Percentiles rank a stretch among this genome's conserved stretches.
These are phyloP conservation scores for Pyrgilauda ruficollis DNA, from an alignment of 2,113 vertebrate genomes.

Conservation along the genomic window DNA sequence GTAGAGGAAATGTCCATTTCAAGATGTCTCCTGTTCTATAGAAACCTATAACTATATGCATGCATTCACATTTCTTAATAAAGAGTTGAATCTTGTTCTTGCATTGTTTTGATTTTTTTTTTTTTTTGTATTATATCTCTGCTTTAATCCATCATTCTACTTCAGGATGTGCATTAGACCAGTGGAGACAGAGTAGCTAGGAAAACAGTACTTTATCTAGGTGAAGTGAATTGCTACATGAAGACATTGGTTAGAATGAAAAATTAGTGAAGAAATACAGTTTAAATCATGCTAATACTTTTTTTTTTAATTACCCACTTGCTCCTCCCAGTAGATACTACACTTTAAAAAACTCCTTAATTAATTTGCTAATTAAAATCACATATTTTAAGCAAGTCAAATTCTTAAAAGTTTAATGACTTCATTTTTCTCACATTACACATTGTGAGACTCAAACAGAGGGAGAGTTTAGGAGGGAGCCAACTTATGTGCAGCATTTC, in stretches of 20 bases:
- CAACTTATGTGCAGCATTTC: not conserved
- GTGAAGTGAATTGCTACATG: not conserved
- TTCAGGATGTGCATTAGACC: not conserved
- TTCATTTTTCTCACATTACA: conserved; percentile 9
- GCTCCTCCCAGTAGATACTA: not conserved
- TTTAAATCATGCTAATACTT: not conserved
- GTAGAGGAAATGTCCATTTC: not conserved
- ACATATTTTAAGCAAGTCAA: not conserved
- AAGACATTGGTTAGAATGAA: not conserved
- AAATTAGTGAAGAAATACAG: not conserved
- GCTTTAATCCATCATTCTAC: not conserved
- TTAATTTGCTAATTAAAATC: conserved; percentile 9
- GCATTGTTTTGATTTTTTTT: not conserved
- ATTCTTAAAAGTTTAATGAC: conserved; percentile 1
- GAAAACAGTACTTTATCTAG: not conserved
- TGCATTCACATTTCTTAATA: not conserved
- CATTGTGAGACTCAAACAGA: not conserved
- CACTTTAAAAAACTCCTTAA: not conserved
- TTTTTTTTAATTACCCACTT: not conserved
- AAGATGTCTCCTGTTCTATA: not conserved
- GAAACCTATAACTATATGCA: not conserved
- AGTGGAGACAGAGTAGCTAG: not conserved
- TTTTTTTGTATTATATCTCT: not conserved
- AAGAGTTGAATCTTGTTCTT: not conserved
- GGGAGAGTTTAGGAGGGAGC: not conserved